Conservation (phyloP, 2,113 vertebrate species). For the Macroglossus sobrinus region DNA sequence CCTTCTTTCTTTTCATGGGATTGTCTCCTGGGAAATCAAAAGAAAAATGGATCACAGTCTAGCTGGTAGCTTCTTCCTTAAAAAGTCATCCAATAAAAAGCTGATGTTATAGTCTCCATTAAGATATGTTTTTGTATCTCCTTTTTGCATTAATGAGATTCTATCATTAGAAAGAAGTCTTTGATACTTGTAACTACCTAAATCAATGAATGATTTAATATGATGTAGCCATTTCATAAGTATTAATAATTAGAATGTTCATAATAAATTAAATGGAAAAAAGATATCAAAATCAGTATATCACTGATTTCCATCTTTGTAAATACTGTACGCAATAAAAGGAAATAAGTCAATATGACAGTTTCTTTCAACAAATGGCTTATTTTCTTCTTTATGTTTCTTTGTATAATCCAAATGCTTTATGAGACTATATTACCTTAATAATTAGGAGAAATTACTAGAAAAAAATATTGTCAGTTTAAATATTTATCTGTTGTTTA, state of each 20-base stretch:
- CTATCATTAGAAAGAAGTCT: not conserved
- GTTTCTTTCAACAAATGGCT: not conserved
- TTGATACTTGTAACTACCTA: not conserved
- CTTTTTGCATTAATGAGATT: not conserved
- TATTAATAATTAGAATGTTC: not conserved
- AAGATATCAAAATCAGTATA: not conserved
- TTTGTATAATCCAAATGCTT: not conserved
- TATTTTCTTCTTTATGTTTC: constrained; percentile 25
- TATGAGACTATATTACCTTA: not conserved
- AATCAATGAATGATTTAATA: not conserved
- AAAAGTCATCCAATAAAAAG: not conserved
- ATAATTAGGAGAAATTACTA: not conserved
- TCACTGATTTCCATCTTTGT: not conserved
- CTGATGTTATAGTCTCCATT: not conserved
- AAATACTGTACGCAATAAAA: not conserved
- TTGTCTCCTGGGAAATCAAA: not conserved
- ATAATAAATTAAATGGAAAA: not conserved
- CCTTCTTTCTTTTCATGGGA: not conserved
- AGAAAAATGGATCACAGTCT: constrained; percentile 14
- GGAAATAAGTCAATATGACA: not conserved
- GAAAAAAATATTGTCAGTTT: not conserved
- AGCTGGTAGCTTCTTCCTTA: not conserved
- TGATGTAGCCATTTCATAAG: not conserved
- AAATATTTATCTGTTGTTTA: not conserved
- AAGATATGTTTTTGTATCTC: not conserved